phyloP scores from a whole-genome alignment of 1,140 invertebrate species.

The Pygmarrhopalites habei region DNA sequence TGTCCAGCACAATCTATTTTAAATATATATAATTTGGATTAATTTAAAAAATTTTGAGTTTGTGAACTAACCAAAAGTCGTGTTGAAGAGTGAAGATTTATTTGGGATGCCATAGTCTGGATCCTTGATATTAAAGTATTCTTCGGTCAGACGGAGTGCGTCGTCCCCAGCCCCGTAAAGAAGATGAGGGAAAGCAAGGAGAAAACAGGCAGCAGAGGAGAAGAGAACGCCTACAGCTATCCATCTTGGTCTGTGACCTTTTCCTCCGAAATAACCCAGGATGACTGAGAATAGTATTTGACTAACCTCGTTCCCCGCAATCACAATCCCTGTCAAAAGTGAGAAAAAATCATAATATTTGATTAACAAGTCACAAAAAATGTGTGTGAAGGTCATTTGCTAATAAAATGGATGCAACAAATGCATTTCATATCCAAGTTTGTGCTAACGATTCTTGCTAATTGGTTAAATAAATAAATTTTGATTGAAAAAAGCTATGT shows the following conservation, averaged over 20 bases:
- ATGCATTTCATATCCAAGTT: not conserved
- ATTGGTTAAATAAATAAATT: too few relatives aligned
- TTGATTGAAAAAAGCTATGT: too few relatives aligned
- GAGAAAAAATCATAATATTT: slow-evolving; percentile 5
- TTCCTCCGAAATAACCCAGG: slow-evolving; percentile 60
- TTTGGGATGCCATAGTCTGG: too few relatives aligned
- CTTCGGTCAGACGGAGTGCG: slow-evolving; percentile 56
- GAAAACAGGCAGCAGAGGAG: slow-evolving; percentile 60
- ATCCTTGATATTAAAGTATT: slow-evolving; percentile 48
- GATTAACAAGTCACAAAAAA: too few relatives aligned
- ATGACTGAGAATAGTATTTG: slow-evolving; percentile 53
- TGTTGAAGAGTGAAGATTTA: too few relatives aligned
- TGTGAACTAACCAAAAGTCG: too few relatives aligned
- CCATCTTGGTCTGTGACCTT: slow-evolving; percentile 62
- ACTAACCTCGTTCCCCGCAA: slow-evolving; percentile 60
- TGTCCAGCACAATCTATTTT: too few relatives aligned
- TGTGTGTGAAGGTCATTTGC: too few relatives aligned
- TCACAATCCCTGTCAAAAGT: slow-evolving; percentile 53
- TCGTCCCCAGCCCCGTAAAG: slow-evolving; percentile 64
- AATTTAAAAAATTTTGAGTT: too few relatives aligned
- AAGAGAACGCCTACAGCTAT: slow-evolving; percentile 62
- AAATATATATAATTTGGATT: too few relatives aligned
- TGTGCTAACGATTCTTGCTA: too few relatives aligned
- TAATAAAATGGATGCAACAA: too few relatives aligned
- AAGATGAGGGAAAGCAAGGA: slow-evolving; percentile 63